Evolutionary conservation across 2,888 invertebrate species (phyloP), one percentile per base, ranked within the genome.

Genomic region (Agonopterix arenella): DNA sequence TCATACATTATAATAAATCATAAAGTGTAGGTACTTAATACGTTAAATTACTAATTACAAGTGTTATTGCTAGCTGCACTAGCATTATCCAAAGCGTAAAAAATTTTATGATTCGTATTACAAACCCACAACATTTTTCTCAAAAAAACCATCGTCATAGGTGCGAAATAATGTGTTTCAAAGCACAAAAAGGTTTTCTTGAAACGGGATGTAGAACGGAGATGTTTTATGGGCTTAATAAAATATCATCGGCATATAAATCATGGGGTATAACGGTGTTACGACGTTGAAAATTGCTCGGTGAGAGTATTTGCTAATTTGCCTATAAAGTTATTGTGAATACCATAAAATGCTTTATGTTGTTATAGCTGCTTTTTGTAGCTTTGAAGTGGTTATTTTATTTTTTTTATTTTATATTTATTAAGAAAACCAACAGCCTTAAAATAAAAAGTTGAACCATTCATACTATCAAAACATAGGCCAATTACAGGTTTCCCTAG

Each of bases 151-250:
- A 71, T 73, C 70, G 70, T 75, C 72, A 65, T 63, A 66, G 64
- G 58, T 62, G 57, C 59, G 68, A 60, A 68, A 69, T 71, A 71
- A 71, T 73, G 73, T 73, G 66, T 70, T 63, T 64, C 59, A 59
- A 63, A 59, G 68, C 63, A 70, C 66, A 72, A 73, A 69, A 72
- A 67, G 74, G 70, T 68, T 76, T 70, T 59, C 68, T 67, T 61
- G 59, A 65, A 66, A 59, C 63, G 66, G 62, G 67, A 66, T 68
- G 28, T 28, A 28, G 28, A 28, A 28, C 59, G 61, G 61, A 66
- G 70, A 74, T 80, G 70, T 72, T 84, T 84, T 80, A 84, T 80
- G 61, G 68, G 66, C 59, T 64, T 77, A 73, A 80, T 82, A 84
- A 83, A 81, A 82, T 76, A 79, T 76, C 66, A 75, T 74, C 67